These are phyloP conservation scores for Globicephala melas DNA, from an alignment of 2,113 vertebrate species.

Conservation along the genomic window DNA sequence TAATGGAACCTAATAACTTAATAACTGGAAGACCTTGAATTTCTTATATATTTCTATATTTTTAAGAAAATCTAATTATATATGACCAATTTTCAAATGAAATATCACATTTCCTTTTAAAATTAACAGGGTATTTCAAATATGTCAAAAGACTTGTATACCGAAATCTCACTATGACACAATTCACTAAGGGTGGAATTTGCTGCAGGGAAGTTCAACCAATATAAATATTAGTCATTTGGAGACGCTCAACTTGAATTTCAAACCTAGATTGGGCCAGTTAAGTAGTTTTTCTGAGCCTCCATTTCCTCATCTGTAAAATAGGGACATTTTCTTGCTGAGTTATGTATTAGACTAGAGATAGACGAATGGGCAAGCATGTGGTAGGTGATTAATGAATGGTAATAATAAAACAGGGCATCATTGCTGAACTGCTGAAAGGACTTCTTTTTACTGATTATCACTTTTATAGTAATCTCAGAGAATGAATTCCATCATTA, in stretches of 20 bases:
- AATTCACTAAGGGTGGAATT: background rate
- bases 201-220: background rate
- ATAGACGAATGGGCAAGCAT: background rate
- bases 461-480: background rate
- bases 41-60: slow-evolving; percentile 15
- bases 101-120: slow-evolving; percentile 11
- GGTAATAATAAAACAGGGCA: background rate
- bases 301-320: background rate
- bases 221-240: background rate
- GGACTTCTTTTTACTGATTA: background rate
- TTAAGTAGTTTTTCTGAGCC: background rate
- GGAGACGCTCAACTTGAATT: background rate
- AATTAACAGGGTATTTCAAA: slow-evolving; percentile 4
- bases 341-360: background rate
- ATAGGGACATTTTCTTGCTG: background rate
- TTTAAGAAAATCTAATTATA: slow-evolving; percentile 31
- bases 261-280: background rate
- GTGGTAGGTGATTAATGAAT: background rate
- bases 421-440: background rate
- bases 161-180: background rate
- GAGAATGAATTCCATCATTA: background rate
- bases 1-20: background rate
- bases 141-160: background rate
- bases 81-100: background rate
- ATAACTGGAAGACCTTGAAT: background rate